Percentiles rank a stretch among this genome's conserved stretches.
Evolutionary conservation across 2,113 vertebrate genomes (phyloP).

Genomic region (Arothron firmamentum): DNA sequence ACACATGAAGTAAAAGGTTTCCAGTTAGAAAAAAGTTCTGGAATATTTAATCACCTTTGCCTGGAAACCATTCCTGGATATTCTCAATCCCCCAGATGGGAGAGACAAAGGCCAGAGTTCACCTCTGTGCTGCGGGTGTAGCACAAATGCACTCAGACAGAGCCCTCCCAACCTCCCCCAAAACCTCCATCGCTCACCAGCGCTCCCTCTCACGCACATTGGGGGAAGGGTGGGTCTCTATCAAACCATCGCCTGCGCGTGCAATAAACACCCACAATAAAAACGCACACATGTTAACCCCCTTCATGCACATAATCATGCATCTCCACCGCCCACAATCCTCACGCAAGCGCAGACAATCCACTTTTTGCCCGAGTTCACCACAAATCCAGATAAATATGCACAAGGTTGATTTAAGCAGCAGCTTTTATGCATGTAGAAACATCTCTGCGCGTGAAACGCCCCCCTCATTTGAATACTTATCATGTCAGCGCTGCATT

Average conservation of each 20-base stretch:
- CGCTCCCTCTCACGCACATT: constrained; percentile 43
- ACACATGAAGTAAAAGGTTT: constrained; percentile 3
- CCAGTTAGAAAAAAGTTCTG: constrained; percentile 28
- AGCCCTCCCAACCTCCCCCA: constrained; percentile 19
- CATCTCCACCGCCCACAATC: constrained; percentile 5
- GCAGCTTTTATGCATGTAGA: background rate
- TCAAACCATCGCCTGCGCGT: constrained; percentile 28
- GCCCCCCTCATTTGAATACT: constrained; percentile 35
- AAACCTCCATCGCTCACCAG: constrained; percentile 52
- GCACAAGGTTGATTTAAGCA: background rate
- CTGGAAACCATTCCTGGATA: constrained; percentile 57
- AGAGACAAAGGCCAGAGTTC: constrained; percentile 63
- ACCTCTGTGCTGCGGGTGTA: constrained; percentile 35
- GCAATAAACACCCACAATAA: constrained; percentile 48
- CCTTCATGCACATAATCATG: background rate
- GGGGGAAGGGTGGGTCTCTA: constrained; percentile 59
- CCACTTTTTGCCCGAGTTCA: constrained; percentile 28
- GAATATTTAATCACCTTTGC: constrained; percentile 46
- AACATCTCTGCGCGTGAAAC: constrained; percentile 28
- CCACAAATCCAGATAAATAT: constrained; percentile 13
- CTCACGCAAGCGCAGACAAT: constrained; percentile 14
- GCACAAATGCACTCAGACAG: constrained; percentile 61
- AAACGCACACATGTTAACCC: constrained; percentile 23
- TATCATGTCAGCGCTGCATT: constrained; percentile 44
- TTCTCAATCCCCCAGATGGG: constrained; percentile 25